These are phyloP conservation scores for Egretta garzetta DNA, from an alignment of 2,113 vertebrate genomes.

Conservation along the genomic window DNA sequence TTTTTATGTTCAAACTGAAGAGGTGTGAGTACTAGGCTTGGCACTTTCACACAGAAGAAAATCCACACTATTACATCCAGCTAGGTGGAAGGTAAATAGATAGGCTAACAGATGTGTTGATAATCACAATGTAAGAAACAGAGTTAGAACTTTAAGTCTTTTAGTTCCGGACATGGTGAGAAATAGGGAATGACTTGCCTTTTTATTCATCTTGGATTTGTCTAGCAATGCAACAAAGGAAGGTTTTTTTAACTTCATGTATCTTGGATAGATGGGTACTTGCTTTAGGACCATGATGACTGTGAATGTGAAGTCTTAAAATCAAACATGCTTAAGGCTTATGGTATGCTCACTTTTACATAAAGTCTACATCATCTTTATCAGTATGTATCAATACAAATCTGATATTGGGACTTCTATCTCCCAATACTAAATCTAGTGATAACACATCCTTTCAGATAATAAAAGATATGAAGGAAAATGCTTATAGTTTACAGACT, in stretches of 20 bases:
- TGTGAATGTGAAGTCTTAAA: neutral
- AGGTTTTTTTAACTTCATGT: neutral
- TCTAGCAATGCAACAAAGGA: neutral
- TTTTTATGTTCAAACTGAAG: neutral
- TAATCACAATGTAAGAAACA: neutral
- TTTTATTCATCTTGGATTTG: neutral
- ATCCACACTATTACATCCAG: neutral
- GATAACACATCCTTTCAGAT: fast-evolving
- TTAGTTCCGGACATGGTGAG: fast-evolving
- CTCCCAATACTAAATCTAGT: neutral
- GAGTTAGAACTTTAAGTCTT: neutral
- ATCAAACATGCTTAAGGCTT: neutral
- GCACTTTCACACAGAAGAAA: neutral
- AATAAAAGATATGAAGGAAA: neutral
- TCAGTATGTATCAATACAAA: neutral
- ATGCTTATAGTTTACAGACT: neutral
- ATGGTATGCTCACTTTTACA: neutral
- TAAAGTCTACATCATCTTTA: neutral
- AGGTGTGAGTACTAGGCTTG: neutral
- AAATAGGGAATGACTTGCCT: neutral
- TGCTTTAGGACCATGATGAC: fast-evolving
- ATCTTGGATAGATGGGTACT: neutral
- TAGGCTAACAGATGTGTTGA: neutral
- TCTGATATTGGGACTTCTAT: neutral
- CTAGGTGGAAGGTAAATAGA: neutral